Evolutionary conservation across 1,140 invertebrate genomes (phyloP).

Genomic region (Lycorma delicatula): DNA sequence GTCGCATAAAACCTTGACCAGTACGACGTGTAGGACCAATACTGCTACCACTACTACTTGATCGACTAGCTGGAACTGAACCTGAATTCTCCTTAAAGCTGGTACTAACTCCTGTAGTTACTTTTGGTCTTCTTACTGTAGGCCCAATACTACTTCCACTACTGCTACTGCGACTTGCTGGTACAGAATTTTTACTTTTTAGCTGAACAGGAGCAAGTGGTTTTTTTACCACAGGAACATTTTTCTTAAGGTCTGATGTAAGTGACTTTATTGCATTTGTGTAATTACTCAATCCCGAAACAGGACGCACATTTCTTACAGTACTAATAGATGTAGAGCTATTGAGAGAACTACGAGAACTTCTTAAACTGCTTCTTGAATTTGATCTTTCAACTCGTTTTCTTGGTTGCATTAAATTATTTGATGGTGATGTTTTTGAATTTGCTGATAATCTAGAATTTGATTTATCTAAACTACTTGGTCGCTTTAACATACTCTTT

Average conservation of each 20-base stretch:
- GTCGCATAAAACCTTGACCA: conserved; percentile 51
- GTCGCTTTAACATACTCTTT: conserved; percentile 1
- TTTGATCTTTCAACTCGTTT: conserved; percentile 48
- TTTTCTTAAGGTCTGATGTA: conserved; percentile 31
- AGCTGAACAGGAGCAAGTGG: conserved; percentile 30
- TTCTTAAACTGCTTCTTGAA: conserved; percentile 63
- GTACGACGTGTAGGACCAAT: conserved; percentile 41
- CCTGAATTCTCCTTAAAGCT: conserved; percentile 36
- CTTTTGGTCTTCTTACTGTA: conserved; percentile 21
- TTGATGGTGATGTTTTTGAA: not conserved
- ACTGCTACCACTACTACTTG: conserved; percentile 62
- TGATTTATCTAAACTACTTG: conserved; percentile 7
- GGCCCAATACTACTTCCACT: conserved; percentile 59
- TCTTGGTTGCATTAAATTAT: conserved; percentile 1
- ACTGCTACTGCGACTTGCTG: conserved; percentile 60
- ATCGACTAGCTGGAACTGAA: conserved; percentile 53
- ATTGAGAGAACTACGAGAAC: conserved; percentile 71
- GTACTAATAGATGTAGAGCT: conserved; percentile 71
- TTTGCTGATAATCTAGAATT: conserved; percentile 2
- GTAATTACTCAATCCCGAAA: conserved; percentile 31
- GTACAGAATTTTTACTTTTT: conserved; percentile 39
- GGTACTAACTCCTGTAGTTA: conserved; percentile 29
- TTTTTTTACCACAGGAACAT: conserved; percentile 30
- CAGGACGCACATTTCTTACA: conserved; percentile 52
- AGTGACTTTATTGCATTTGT: conserved; percentile 33